Base-by-base conservation (phyloP, 2,888 invertebrate species). In the Eilema caniola region DNA sequence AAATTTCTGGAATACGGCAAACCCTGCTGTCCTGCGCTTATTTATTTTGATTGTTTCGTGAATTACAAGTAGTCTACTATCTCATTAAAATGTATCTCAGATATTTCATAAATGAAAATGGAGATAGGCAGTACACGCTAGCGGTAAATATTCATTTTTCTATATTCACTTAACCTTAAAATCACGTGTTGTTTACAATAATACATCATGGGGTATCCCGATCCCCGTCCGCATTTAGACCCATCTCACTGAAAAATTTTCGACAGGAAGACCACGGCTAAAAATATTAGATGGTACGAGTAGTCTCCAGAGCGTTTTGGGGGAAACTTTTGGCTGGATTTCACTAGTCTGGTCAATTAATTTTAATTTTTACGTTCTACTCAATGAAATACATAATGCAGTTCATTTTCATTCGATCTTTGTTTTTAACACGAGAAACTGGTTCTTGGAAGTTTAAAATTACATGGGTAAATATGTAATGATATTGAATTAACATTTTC, bases 91-190 rank as follows among this genome's bases (percentile, higher is more conserved):
- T 95, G 95, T 95, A 95, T 88, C 86, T 95, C 33, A 86, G 94
- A 84, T 95, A 94, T 83, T 95, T 97, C 86, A 86, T 98, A 76
- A 96, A 98, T 86, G 97, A 97, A 88, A 96, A 96, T 65, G 98
- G 98, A 0, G 97, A 98, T 16, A 96, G 98, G 66, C 96, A 98
- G 41, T 99, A 99, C 88, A 99, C 99, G 8, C 90, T 99, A 68
- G 97, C 98, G 96, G 98, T 98, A 95, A 88, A 86, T 86, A 74
- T n/a, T 12, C 37, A 23, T 25, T 72, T 65, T n/a, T 41, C 60
- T 41, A 41, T 57, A 25, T 47, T 60, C 23, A 67, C n/a, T 8
- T 87, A 88, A 86, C 88, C 85, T 86, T 62, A 53, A 77, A 72
- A 65, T 79, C 75, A 76, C 80, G 77, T 83, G 83, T 80, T 79